Evolutionary conservation across 2,888 invertebrate species (phyloP), one percentile per base, ranked within the genome.

Genomic region (Heliconius cydno): DNA sequence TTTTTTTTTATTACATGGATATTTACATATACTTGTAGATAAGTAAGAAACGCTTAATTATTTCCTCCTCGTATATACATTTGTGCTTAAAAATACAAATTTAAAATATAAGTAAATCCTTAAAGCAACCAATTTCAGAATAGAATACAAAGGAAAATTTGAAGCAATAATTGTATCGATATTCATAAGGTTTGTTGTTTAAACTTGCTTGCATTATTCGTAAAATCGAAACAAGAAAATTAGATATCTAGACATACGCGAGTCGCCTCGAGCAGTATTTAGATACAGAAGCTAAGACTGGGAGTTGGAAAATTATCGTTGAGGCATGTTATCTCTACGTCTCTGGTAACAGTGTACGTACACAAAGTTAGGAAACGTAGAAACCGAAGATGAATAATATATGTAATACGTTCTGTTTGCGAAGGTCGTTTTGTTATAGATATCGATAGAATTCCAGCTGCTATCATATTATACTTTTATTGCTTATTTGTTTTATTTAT

Each of bases 191-290:
- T 25, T 68, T 68, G 73, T 73, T 78, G 30, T 57, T 66, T 68
- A 22, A 75, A 46, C 30, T 41, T 67, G 65, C 38, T 65, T 67
- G n/a, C 12, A 22, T 78, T 78, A 57, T 25, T 73, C 38, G 73
- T 73, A 79, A 79, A 74, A 79, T 79, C 78, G n/a, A 46, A 75
- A 75, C 63, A 75, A 75, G 74, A 41, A 79, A 75, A 79, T 79
- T 75, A 68, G 68, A 79, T 75, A 75, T 79, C 68, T 68, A 78
- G 73, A 74, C 74, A 68, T 68, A 70, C 68, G 68, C 34, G 68
- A 70, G 66, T 60, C 41, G 78, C 78, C 78, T 46, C 68, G 19
- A 63, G 78, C 74, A 60, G 60, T 74, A 74, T 79, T 68, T 79
- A 79, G 75, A 68, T 75, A 79, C 63, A 73, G 78, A 75, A 79